phyloP scores from a whole-genome alignment of 2,797 vertebrate genomes.

The Tapirus indicus region DNA sequence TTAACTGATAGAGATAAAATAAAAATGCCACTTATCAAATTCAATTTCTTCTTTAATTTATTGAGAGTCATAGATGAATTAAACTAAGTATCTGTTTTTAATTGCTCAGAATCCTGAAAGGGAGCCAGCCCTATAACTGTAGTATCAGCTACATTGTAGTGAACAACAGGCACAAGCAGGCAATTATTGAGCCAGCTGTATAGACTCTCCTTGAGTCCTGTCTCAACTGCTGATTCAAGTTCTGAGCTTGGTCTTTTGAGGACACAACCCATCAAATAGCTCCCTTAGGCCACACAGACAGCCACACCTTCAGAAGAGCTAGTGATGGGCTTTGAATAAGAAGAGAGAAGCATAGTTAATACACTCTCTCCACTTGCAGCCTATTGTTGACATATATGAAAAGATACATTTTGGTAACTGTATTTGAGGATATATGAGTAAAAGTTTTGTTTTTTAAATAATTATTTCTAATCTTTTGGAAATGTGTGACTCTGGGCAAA shows the following conservation, averaged over 20 bases:
- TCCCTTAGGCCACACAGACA: not conserved
- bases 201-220: not conserved
- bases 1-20: not conserved
- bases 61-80: not conserved
- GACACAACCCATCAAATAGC: not conserved
- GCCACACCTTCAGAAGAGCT: not conserved
- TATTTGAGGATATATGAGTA: not conserved
- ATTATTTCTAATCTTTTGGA: not conserved
- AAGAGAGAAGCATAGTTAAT: not conserved
- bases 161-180: not conserved
- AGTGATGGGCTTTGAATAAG: not conserved
- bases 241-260: not conserved
- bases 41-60: constrained; percentile 27
- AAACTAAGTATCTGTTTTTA: not conserved
- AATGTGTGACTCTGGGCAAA: not conserved
- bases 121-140: not conserved
- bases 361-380: not conserved
- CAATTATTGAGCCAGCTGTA: not conserved
- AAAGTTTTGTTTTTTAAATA: not conserved
- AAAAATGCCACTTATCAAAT: constrained; percentile 31
- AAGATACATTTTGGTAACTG: not conserved
- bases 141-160: not conserved
- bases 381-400: not conserved
- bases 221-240: not conserved
- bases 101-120: not conserved